Evolutionary conservation across 2,797 vertebrate genomes (phyloP), one percentile per base, ranked within the genome.

Genomic region (Lutjanus argentimaculatus): DNA sequence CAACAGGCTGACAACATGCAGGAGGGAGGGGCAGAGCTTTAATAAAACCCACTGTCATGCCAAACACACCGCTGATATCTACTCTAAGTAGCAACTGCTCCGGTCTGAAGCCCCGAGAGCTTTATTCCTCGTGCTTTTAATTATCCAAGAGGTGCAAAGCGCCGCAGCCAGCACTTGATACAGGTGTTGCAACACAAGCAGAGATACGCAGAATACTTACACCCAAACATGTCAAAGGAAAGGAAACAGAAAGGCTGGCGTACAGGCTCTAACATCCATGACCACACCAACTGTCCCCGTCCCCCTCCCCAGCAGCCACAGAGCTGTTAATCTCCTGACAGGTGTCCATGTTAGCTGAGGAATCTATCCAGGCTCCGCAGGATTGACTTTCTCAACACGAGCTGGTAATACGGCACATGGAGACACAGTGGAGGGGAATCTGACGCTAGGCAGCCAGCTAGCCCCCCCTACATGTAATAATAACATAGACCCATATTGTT

Each of bases 251-350:
- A 65, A 84, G 30, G 56, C 71, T 11, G 6, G 13, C 4, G 55
- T 40, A n/a, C 40, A 43, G 51, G 13, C 55, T 55, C 55, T 72
- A n/a, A 17, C 68, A 53, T 65, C 45, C 75, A 57, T 43, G 69
- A 55, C 19, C 19, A 30, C 62, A 42, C 70, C 79, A 77, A 89
- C 84, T 85, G 83, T 79, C 79, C 63, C 49, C 2, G 52, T 64
- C 66, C 67, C 74, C 66, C 55, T 12, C 6, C 48, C 48, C 16
- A 6, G 3, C 7, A 1, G 62, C 14, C 21, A 56, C 57, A 45
- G 82, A 87, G 90, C 86, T 85, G 88, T 73, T 93, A 90, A 94
- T 92, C 92, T 90, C 87, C 86, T 79, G 91, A 94, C 93, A 95
- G 93, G 93, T 95, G 92, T 90, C 85, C 63, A 14, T 74, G 89